A percentile compares a stretch with the other conserved stretches of the same genome.
Evolutionary conservation across 2,113 vertebrate species (phyloP).

Genomic region (Brachyhypopomus occidentalis): DNA sequence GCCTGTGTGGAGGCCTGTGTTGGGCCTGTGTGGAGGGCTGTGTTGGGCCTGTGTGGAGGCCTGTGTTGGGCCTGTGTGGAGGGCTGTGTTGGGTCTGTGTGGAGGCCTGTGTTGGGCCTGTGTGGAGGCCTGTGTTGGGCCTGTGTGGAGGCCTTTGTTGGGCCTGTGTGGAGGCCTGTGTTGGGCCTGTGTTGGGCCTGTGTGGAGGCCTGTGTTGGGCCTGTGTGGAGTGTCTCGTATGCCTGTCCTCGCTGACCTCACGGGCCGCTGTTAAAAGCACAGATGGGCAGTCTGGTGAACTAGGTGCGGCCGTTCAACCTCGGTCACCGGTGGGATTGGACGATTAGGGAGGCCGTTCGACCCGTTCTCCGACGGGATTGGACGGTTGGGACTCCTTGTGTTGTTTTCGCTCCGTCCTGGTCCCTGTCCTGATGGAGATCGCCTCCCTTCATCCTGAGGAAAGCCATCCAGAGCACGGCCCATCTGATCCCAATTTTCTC

Average conservation of each 20-base stretch:
- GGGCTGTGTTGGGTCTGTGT: constrained; percentile 55
- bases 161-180: too few species aligned
- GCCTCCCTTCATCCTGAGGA: constrained; percentile 25
- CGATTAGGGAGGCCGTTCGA: constrained; percentile 51
- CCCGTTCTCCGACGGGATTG: too few species aligned
- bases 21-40: constrained; percentile 40
- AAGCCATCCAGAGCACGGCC: constrained; percentile 44
- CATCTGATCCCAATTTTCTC: constrained; percentile 77
- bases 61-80: too few species aligned
- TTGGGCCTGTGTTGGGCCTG: constrained; percentile 52
- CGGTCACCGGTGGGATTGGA: constrained; percentile 60
- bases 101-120: constrained; percentile 58
- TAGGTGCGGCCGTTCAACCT: constrained; percentile 65
- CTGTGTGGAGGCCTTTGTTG: too few species aligned
- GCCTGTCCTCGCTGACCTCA: constrained; percentile 63
- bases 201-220: constrained; percentile 35
- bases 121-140: too few species aligned
- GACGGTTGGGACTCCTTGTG: too few species aligned
- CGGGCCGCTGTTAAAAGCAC: constrained; percentile 66
- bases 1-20: constrained; percentile 46
- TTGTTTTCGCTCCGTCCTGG: not conserved
- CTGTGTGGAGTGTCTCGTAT: constrained; percentile 55
- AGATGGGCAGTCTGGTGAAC: constrained; percentile 58
- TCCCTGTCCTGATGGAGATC: constrained; percentile 21
- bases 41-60: too few species aligned